These are phyloP conservation scores for Cossypha polioptera DNA, from an alignment of 2,797 vertebrate species.

Conservation along the genomic window DNA sequence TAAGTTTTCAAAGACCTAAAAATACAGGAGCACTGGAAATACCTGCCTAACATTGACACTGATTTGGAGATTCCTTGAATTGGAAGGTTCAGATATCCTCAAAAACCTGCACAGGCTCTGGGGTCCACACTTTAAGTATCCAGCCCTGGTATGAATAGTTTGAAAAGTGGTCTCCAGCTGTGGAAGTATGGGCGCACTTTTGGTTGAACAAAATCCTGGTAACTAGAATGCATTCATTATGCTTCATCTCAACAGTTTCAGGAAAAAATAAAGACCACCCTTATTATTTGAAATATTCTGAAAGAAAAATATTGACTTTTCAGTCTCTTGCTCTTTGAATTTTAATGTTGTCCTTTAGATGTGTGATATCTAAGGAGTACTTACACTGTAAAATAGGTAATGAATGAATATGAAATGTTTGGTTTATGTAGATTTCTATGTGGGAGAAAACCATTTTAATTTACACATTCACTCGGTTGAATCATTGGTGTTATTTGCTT, in stretches of 20 bases:
- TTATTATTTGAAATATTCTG: background rate
- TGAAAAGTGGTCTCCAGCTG: background rate
- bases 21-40: background rate
- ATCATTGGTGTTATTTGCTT: background rate
- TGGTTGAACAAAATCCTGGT: background rate
- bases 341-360: background rate
- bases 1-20: background rate
- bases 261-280: background rate
- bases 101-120: background rate
- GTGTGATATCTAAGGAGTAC: background rate
- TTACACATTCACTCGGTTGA: background rate
- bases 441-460: slow-evolving; percentile 30
- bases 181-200: background rate
- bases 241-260: background rate
- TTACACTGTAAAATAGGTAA: background rate
- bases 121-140: background rate
- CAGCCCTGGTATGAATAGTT: background rate
- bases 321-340: background rate
- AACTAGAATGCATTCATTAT: background rate
- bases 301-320: background rate
- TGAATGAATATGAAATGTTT: background rate
- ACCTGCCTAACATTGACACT: background rate
- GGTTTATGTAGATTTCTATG: slow-evolving; percentile 30
- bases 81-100: background rate
- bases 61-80: background rate